These are phyloP conservation scores for Euleptes europaea DNA, from an alignment of 2,113 vertebrate genomes.

Conservation along the genomic window DNA sequence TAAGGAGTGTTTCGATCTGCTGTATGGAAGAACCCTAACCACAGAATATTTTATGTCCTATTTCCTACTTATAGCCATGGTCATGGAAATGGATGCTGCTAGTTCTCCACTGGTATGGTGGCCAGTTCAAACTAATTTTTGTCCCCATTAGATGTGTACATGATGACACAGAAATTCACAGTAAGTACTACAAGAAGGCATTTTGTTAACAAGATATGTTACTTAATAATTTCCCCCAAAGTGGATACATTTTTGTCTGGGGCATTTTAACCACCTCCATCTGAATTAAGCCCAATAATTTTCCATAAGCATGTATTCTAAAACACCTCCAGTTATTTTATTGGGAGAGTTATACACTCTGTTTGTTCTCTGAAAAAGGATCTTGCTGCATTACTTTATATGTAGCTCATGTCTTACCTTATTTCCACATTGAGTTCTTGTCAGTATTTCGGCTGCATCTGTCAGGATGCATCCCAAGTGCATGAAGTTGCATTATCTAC, in stretches of 20 bases:
- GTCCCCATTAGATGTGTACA: background rate
- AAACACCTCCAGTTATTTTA: background rate
- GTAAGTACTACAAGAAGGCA: background rate
- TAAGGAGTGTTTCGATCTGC: background rate
- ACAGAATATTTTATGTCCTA: background rate
- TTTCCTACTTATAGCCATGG: background rate
- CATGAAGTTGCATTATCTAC: slow-evolving; percentile 19
- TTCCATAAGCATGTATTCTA: background rate
- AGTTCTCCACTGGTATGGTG: too few species aligned
- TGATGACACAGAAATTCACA: background rate
- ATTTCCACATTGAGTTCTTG: slow-evolving; percentile 19
- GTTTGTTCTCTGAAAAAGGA: background rate
- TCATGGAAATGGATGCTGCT: background rate
- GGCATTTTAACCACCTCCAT: background rate
- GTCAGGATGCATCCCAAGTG: slow-evolving; percentile 27
- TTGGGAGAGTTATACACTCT: background rate
- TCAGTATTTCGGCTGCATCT: slow-evolving; percentile 13
- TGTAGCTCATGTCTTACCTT: slow-evolving; percentile 4
- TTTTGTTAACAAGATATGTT: background rate
- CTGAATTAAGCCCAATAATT: background rate
- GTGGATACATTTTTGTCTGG: background rate
- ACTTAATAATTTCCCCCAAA: background rate
- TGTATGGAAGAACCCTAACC: background rate
- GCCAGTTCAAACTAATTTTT: background rate
- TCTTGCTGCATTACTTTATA: slow-evolving; percentile 7